These are phyloP conservation scores for Zoanthus sociatus DNA, from an alignment of 92 coral and sea anemone species.

Conservation along the genomic window DNA sequence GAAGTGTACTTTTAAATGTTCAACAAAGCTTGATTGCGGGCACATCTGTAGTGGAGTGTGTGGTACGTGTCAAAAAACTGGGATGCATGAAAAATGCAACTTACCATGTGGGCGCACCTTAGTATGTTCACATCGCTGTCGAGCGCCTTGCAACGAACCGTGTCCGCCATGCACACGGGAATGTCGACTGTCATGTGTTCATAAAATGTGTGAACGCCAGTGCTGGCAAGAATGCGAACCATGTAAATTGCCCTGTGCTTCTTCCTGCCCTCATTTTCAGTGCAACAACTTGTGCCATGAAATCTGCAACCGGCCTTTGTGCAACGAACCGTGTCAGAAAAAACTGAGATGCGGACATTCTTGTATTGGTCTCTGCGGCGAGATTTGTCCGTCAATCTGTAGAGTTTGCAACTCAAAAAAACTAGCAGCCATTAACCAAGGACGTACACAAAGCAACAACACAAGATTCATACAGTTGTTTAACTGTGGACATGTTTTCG, in stretches of 20 bases:
- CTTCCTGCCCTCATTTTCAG: slow-evolving; percentile 66
- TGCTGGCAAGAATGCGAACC: neutral
- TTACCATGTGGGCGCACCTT: slow-evolving; percentile 3
- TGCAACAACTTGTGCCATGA: slow-evolving; percentile 72
- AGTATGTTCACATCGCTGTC: slow-evolving; percentile 79
- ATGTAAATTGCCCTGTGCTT: slow-evolving; percentile 62
- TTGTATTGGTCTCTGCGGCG: slow-evolving; percentile 87
- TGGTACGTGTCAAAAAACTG: slow-evolving; percentile 51
- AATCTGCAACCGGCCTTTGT: too few species aligned
- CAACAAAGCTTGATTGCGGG: neutral
- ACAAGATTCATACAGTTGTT: slow-evolving; percentile 66
- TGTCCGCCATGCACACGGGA: slow-evolving; percentile 75
- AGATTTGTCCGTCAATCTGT: slow-evolving; percentile 76
- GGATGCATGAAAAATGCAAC: slow-evolving; percentile 50
- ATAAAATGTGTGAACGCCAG: neutral
- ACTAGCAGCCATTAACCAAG: slow-evolving; percentile 56
- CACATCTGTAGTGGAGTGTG: slow-evolving; percentile 65
- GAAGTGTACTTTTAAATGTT: slow-evolving; percentile 58
- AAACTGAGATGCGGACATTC: slow-evolving; percentile 71
- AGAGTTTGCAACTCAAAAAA: slow-evolving; percentile 61
- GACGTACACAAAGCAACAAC: slow-evolving; percentile 25
- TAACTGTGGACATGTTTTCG: slow-evolving; percentile 72
- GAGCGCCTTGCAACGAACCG: slow-evolving; percentile 63
- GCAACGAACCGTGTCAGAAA: slow-evolving; percentile 56
- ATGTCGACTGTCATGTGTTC: slow-evolving; percentile 69